phyloP scores from a whole-genome alignment of 2,113 vertebrate genomes.

The Cyprinodon brontotheroides region DNA sequence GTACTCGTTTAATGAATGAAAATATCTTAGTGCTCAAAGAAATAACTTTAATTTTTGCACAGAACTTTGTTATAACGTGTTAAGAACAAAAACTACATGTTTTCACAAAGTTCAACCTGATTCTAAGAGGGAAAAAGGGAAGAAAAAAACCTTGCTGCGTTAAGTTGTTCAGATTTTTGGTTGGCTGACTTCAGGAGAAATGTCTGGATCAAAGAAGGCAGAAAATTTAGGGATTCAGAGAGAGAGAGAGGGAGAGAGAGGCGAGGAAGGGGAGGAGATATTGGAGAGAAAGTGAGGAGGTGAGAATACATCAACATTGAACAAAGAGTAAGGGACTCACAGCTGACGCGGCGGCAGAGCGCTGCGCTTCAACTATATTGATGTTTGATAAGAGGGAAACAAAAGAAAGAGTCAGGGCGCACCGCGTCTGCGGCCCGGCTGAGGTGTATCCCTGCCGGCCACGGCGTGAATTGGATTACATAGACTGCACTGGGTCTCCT shows the following conservation, averaged over 20 bases:
- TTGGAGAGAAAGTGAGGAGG: background rate
- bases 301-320: background rate
- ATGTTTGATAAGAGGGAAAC: constrained; percentile 12
- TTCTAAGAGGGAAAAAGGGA: background rate
- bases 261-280: background rate
- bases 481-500: constrained; percentile 83
- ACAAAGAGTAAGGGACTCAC: constrained; percentile 13
- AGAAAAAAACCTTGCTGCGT: background rate
- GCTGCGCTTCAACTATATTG: constrained; percentile 22
- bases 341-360: constrained; percentile 30
- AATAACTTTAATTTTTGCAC: too few species aligned
- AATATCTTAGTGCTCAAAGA: too few species aligned
- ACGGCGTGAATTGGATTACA: constrained; percentile 84
- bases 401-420: background rate
- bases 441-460: constrained; percentile 25
- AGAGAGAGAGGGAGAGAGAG: background rate
- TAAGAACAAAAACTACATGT: background rate
- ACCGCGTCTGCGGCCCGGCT: constrained; percentile 27
- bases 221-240: background rate
- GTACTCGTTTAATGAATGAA: too few species aligned
- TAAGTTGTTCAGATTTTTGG: background rate
- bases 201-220: background rate
- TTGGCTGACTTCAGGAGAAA: background rate
- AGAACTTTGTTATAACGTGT: background rate
- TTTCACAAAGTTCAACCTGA: background rate